Base-by-base conservation (phyloP, 2,797 vertebrate genomes). In the Pangasius larnaudii region DNA sequence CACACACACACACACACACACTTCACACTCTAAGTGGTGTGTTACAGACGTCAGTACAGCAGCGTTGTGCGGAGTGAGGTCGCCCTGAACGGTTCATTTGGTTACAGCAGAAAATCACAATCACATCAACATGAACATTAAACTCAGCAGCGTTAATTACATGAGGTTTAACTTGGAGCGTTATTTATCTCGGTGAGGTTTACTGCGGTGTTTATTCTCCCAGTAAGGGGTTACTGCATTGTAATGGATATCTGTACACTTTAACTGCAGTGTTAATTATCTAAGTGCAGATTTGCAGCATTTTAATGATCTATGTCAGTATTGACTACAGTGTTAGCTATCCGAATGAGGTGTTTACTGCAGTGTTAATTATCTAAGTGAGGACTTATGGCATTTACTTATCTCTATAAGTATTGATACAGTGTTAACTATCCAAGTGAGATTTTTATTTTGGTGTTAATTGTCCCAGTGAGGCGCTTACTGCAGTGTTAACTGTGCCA, bases 31-130 rank as follows among this genome's bases (percentile, higher is more conserved):
- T 33, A 16, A 27, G 74, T 51, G 74, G 85, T 63, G 85, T 86
- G 74, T 79, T 80, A 80, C 85, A 86, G 71, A 81, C 88, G 75
- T 85, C 74, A 65, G 75, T 80, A 88, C 61, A 88, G 84, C 88
- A 81, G 75, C 79, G 56, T 69, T 86, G 85, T 86, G 77, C 77
- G 49, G 33, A 80, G 77, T 80, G 85, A 86, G 85, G 75, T 86
- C 46, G 33, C 97, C 98, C 97, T 98, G 97, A 97, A 97, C 96
- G 96, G 97, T 96, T 97, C 93, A 97, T 99, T 98, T 99, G 97
- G 98, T 98, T 97, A 97, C 97, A 98, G 97, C 97, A 96, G 96
- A 96, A 93, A 86, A 85, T 85, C 77, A 84, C 87, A 85, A 88
- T 88, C 82, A 79, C 72, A 56, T 84, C 82, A 36, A 71, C 63